Conservation (phyloP, 2,797 vertebrate genomes). For the Liparis tanakae region DNA sequence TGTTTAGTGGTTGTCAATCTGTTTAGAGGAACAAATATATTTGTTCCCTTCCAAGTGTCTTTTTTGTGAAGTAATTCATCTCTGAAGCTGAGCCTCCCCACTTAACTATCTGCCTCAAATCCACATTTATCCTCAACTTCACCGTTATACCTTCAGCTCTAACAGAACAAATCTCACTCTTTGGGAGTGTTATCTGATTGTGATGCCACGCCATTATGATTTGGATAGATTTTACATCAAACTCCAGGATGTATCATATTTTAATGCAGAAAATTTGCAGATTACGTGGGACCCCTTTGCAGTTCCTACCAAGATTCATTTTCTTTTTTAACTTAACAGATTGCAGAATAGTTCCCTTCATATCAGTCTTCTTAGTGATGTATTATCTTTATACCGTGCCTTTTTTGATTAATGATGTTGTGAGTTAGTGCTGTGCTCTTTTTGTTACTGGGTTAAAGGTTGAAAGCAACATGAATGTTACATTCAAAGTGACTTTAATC, state of each 20-base stretch:
- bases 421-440: slow-evolving; percentile 37
- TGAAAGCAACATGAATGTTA: slow-evolving; percentile 51
- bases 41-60: not conserved
- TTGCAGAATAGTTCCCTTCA: not conserved
- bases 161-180: not conserved
- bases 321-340: slow-evolving; percentile 39
- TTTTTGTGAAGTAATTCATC: not conserved
- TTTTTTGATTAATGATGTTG: slow-evolving; percentile 7
- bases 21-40: not conserved
- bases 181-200: not conserved
- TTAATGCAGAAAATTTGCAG: not conserved
- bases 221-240: slow-evolving; percentile 5
- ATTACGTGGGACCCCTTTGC: not conserved
- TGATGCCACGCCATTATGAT: not conserved
- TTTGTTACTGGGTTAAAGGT: slow-evolving; percentile 14
- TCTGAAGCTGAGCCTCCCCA: not conserved
- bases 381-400: slow-evolving; percentile 14
- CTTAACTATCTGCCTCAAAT: not conserved
- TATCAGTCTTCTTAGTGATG: not conserved
- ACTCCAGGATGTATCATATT: not conserved
- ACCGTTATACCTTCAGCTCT: not conserved
- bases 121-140: not conserved
- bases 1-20: not conserved
- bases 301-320: slow-evolving; percentile 12
- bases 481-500: slow-evolving; percentile 62